Evolutionary conservation across 1,140 invertebrate species (phyloP).

Genomic region (Cyclina sinensis): DNA sequence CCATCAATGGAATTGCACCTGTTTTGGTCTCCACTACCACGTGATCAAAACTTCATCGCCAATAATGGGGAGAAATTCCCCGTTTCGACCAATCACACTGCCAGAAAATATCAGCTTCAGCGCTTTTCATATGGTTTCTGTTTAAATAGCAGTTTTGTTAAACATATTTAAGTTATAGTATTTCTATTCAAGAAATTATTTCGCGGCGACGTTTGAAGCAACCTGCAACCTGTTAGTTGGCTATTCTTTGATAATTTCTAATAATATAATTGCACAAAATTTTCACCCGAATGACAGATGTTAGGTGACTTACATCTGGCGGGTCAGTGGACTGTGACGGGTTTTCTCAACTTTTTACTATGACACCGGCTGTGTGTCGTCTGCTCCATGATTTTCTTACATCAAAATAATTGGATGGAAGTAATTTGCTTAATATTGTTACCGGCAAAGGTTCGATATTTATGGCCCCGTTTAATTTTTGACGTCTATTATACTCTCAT

Average conservation of each 20-base stretch:
- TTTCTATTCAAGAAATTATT: background rate
- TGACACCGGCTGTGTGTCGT: conserved; percentile 41
- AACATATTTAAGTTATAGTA: conserved; percentile 42
- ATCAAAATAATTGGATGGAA: conserved; percentile 15
- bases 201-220: conserved; percentile 10
- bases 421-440: conserved; percentile 6
- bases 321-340: background rate
- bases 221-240: conserved; percentile 35
- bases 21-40: conserved; percentile 55
- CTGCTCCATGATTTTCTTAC: conserved; percentile 9
- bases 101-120: background rate
- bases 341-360: conserved; percentile 21
- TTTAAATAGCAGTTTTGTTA: conserved; percentile 51
- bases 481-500: conserved; percentile 24
- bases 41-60: conserved; percentile 58
- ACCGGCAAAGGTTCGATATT: background rate
- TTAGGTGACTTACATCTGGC: conserved; percentile 40
- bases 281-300: conserved; percentile 46
- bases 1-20: conserved; percentile 68
- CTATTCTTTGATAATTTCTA: conserved; percentile 34
- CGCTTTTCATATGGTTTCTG: background rate
- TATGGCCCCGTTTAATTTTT: conserved; percentile 4
- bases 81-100: conserved; percentile 32
- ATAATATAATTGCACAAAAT: conserved; percentile 58
- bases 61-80: conserved; percentile 46